Evolutionary conservation across 1,140 invertebrate species (phyloP), one percentile per base, ranked within the genome.

Genomic region (Pristionchus pacificus): DNA sequence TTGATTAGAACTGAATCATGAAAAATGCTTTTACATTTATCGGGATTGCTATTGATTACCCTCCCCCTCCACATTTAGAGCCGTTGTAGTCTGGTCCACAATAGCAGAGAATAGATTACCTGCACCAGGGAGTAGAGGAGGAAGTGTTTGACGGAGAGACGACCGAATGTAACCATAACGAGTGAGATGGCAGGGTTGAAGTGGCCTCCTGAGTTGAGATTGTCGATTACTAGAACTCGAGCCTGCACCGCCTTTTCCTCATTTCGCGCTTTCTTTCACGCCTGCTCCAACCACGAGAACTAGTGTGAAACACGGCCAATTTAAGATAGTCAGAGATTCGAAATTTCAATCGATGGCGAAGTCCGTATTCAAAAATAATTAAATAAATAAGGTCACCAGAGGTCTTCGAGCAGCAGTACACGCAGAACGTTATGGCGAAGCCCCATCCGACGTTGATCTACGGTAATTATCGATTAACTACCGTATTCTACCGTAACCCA

Each of bases 151-250:
- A 76, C 14, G 38, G 61, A 29, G 3, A 76, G 28, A 31, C 72
- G 33, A 59, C 86, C 84, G 3, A 88, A 65, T 2, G 83, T 65
- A 0, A 85, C 84, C 74, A 87, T 79, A 15, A 86, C 85, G 10
- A 88, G 60, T 0, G 86, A 84, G 0, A 88, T 86, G 13, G 87
- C 86, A 14, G 87, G 87, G 78, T 88, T 88, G n/a, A 88, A 76
- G 76, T 88, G 88, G 2, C 84, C 88, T 29, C 71, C 57, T 68
- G 30, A 65, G 63, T 6, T 65, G 29, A 19, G 19, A n/a, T n/a
- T n/a, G n/a, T n/a, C n/a, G n/a, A n/a, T n/a, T n/a, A n/a, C n/a
- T n/a, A n/a, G n/a, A n/a, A n/a, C n/a, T n/a, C n/a, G n/a, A n/a
- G n/a, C n/a, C n/a, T n/a, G n/a, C n/a, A n/a, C n/a, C n/a, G n/a